These are phyloP conservation scores for Hymenopus coronatus DNA, from an alignment of 2,888 invertebrate species.

Conservation along the genomic window DNA sequence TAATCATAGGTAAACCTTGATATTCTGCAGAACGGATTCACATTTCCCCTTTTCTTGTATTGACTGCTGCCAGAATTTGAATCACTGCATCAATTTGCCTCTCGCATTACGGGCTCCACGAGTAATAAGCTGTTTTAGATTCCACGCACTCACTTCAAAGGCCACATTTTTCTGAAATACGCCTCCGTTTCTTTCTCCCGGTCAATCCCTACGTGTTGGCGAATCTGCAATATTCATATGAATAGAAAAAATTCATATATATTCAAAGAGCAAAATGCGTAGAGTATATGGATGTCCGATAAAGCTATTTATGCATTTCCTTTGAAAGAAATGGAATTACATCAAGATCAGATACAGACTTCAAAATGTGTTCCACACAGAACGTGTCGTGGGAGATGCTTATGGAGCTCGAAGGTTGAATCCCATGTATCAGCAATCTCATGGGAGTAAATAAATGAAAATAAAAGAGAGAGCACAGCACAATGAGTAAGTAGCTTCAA, in stretches of 20 bases:
- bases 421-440: too few relatives aligned
- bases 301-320: not conserved
- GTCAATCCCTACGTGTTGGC: not conserved
- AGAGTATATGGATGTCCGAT: not conserved
- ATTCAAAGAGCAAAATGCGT: not conserved
- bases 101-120: not conserved
- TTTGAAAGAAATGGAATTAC: not conserved
- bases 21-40: not conserved
- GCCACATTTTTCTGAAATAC: not conserved
- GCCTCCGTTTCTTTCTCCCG: not conserved
- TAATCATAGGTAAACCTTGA: too few relatives aligned
- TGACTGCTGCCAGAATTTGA: not conserved
- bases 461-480: too few relatives aligned
- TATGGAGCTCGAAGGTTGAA: too few relatives aligned
- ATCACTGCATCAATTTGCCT: not conserved
- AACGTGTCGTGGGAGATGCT: not conserved
- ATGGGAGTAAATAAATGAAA: too few relatives aligned
- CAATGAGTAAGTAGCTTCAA: too few relatives aligned
- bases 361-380: not conserved
- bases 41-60: not conserved
- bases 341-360: not conserved
- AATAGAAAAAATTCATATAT: not conserved
- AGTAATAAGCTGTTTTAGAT: not conserved
- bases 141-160: not conserved
- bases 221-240: not conserved